Base-by-base conservation (phyloP, 1,140 invertebrate genomes). In the Plutomurus gul region DNA sequence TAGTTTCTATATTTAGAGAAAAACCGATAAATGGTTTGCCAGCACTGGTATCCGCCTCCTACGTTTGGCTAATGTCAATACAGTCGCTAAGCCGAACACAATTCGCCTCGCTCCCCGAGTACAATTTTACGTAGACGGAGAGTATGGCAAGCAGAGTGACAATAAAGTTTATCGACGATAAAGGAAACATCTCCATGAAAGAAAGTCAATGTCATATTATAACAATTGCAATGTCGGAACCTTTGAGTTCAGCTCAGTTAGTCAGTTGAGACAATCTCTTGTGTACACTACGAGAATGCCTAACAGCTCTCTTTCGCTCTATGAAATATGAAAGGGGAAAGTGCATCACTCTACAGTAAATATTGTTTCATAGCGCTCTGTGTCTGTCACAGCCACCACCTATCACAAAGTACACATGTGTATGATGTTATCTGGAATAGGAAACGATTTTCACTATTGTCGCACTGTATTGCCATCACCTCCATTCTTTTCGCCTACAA, bases 171-270 rank as follows among this genome's bases (percentile, higher is more conserved):
- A 60, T 16, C 16, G 51, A 27, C 27, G 27, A 33, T 27, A 60
- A 60, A 60, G 51, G 49, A 27, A 56, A 33, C 25, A 27, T n/a
- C 27, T 56, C 25, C n/a, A 13, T 22, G 51, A 56, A 56, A 27
- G 51, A 60, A 60, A 60, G 51, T 60, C 51, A 60, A 60, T 60
- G 51, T 60, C 51, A 60, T 33, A 1, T n/a, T n/a, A n/a, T 1
- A 60, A 60, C 51, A 60, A 33, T 60, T 60, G 51, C 51, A 60
- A 60, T 11, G 51, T 60, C 51, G 51, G 51, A 60, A 60, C 51
- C 51, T 60, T 60, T 60, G 51, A 60, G 51, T 60, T 60, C 51
- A 22, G 51, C 25, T 60, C 11, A 60, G 20, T 30, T n/a, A n/a
- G n/a, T n/a, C n/a, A n/a, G n/a, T n/a, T n/a, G n/a, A n/a, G n/a